Evolutionary conservation across 2,797 vertebrate species (phyloP), one percentile per base, ranked within the genome.

Genomic region (Aythya fuligula): DNA sequence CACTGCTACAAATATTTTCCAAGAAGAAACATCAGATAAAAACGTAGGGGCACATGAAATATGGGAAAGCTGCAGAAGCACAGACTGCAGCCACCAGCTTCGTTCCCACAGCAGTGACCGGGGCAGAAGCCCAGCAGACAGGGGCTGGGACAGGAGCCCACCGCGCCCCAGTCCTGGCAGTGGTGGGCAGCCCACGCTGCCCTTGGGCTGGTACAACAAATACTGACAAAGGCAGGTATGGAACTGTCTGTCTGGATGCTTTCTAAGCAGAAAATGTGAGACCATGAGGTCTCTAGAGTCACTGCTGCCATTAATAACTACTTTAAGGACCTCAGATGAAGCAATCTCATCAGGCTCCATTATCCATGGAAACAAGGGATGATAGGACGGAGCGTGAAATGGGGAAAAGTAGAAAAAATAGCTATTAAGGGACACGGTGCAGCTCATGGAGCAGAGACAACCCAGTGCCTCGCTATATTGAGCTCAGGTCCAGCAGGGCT

Each of bases 371-470:
- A 89, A 70, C 25, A 45, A 78, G 28, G n/a, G 41, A 71, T 47
- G 24, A n/a, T 36, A 74, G 28, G 36, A 51, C 25, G 74, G 0
- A 1, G 9, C 0, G 0, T 0, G 0, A 38, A 83, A 13, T 20
- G 10, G 60, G 27, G 36, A 89, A 81, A 85, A 54, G 9, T 27
- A 41, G 47, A 20, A 62, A 74, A 93, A 90, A 11, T 1, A 62
- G 9, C 3, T 58, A n/a, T 22, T 78, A 62, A 70, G 51, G 28
- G 32, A 47, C 60, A 56, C 18, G 32, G 8, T 11, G 13, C 51
- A 78, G 58, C 49, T 93, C 18, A 32, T 11, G 45, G 83, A 75
- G 56, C 49, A 67, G 54, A 75, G 86, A 62, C 45, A 78, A 10
- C 12, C 34, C 43, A 34, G 79, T 34, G 65, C 43, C 56, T 69